A percentile compares a stretch with the other conserved stretches of the same genome.
phyloP scores from a whole-genome alignment of 2,888 invertebrate genomes.

The Eupithecia inturbata region DNA sequence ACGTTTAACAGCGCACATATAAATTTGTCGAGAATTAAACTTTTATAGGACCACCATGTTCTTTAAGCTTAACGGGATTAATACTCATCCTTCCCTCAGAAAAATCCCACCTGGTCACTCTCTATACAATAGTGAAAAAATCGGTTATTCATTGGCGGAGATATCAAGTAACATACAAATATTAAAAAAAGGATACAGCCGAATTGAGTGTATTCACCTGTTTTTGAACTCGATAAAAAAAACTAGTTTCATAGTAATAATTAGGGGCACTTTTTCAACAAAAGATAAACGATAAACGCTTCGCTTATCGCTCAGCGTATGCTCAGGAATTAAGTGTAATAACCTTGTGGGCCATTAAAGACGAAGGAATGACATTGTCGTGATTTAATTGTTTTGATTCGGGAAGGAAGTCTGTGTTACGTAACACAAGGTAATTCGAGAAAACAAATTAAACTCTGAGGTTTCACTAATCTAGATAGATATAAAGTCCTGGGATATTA shows the following conservation, averaged over 20 bases:
- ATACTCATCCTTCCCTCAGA: too few species aligned
- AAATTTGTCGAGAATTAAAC: too few species aligned
- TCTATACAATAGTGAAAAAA: too few species aligned
- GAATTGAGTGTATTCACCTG: too few species aligned
- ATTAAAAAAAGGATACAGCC: too few species aligned
- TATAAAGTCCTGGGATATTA: background rate
- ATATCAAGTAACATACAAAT: too few species aligned
- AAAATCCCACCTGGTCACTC: too few species aligned
- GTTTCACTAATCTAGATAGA: background rate
- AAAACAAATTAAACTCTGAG: slow-evolving; percentile 1
- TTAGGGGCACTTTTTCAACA: background rate
- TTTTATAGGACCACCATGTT: too few species aligned
- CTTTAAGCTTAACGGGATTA: too few species aligned
- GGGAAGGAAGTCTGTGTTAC: slow-evolving; percentile 10
- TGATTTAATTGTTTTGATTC: slow-evolving; percentile 36
- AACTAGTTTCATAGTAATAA: background rate
- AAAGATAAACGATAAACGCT: background rate
- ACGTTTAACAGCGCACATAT: too few species aligned
- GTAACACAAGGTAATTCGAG: slow-evolving; percentile 9
- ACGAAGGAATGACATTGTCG: slow-evolving; percentile 34
- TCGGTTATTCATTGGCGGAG: too few species aligned
- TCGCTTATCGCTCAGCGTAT: slow-evolving; percentile 14
- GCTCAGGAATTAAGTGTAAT: background rate
- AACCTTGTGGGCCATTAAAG: slow-evolving; percentile 32
- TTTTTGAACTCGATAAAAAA: too few species aligned